Conservation (phyloP, 2,797 vertebrate species). For the Gallinago nigripennis region DNA sequence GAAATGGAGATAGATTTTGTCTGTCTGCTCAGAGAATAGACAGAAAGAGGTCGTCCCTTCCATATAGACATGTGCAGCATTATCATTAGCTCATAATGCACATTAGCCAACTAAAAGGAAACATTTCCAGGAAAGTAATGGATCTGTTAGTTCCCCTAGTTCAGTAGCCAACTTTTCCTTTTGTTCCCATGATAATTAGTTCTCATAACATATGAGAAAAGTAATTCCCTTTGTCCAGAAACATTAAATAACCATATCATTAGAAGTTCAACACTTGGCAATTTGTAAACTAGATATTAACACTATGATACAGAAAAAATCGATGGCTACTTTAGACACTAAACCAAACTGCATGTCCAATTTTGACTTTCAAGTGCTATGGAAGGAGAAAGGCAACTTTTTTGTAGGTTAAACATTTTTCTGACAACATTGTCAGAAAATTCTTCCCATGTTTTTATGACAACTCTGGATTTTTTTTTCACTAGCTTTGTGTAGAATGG, state of each 20-base stretch:
- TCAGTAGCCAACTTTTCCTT: constrained; percentile 58
- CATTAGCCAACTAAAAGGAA: constrained; percentile 54
- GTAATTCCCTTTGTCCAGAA: constrained; percentile 36
- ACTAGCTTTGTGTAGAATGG: neutral
- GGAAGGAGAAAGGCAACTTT: neutral
- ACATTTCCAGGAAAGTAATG: constrained; percentile 60
- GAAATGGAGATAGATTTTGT: constrained; percentile 49
- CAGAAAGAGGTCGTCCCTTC: constrained; percentile 52
- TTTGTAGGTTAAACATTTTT: neutral
- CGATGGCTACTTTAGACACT: neutral
- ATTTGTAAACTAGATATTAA: constrained; percentile 24
- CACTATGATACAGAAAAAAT: neutral
- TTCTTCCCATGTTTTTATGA: neutral
- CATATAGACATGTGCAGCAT: neutral
- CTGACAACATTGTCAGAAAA: neutral
- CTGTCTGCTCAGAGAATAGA: constrained; percentile 36
- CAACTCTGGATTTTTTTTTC: neutral
- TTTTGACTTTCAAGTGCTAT: neutral
- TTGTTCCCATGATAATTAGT: constrained; percentile 53
- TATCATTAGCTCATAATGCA: constrained; percentile 39
- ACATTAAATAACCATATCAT: neutral
- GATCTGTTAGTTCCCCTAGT: constrained; percentile 44
- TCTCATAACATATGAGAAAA: constrained; percentile 49
- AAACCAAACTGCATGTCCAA: neutral
- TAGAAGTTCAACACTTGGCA: neutral